Conservation (phyloP, 1,140 invertebrate species). For the Hypothenemus hampei region DNA sequence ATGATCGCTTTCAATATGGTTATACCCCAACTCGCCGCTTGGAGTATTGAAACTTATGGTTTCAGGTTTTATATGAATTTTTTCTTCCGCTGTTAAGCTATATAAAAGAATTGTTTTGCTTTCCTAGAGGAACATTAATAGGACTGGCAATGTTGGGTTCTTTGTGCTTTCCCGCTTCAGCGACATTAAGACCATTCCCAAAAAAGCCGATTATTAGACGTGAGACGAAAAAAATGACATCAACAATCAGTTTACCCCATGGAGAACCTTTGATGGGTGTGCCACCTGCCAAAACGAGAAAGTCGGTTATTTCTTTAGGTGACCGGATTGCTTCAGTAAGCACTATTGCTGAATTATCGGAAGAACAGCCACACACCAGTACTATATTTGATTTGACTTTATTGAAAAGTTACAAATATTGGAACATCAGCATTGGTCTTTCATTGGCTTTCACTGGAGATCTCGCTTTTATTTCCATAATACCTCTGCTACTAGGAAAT, state of each 20-base stretch:
- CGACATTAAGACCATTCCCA: slow-evolving; percentile 61
- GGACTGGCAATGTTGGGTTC: slow-evolving; percentile 58
- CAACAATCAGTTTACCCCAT: no score
- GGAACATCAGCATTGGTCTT: slow-evolving; percentile 39
- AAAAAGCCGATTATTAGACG: no score
- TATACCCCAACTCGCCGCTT: slow-evolving; percentile 52
- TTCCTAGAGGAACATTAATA: slow-evolving; percentile 48
- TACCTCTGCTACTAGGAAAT: slow-evolving; percentile 36
- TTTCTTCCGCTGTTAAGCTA: no score
- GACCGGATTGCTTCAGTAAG: slow-evolving; percentile 27
- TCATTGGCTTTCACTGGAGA: slow-evolving; percentile 36
- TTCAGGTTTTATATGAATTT: no score
- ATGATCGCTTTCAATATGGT: slow-evolving; percentile 54
- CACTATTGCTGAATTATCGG: slow-evolving; percentile 9
- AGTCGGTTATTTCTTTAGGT: slow-evolving; percentile 28
- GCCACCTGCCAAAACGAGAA: not conserved
- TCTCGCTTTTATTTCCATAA: slow-evolving; percentile 37
- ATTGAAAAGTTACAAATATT: slow-evolving; percentile 36
- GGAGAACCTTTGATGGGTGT: no score
- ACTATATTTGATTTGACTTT: slow-evolving; percentile 32
- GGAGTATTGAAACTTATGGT: slow-evolving; percentile 52
- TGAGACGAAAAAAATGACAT: no score
- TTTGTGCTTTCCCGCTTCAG: slow-evolving; percentile 58
- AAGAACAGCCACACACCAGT: slow-evolving; percentile 19
- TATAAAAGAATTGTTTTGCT: slow-evolving; percentile 46